Evolutionary conservation across 2,888 invertebrate genomes (phyloP).

Genomic region (Philhelius pedissequus): DNA sequence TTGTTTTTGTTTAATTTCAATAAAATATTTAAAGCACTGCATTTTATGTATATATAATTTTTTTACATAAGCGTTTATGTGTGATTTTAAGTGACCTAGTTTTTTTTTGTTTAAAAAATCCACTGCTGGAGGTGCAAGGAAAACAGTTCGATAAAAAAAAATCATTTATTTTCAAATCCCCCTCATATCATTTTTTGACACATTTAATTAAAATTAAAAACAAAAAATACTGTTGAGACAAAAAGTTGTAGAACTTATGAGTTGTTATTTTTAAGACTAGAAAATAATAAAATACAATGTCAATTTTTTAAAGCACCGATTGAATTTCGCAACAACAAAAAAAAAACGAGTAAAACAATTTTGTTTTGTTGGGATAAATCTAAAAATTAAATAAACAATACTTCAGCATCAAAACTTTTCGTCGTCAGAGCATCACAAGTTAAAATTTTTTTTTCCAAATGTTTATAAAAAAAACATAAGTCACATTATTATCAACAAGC

Average conservation of each 20-base stretch:
- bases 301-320: neutral
- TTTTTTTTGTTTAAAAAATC: neutral
- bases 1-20: constrained; percentile 27
- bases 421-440: neutral
- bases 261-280: neutral
- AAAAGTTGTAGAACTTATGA: neutral
- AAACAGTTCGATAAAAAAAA: neutral
- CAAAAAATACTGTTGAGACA: constrained; percentile 16
- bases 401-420: neutral
- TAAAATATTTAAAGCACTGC: constrained; percentile 65
- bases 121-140: neutral
- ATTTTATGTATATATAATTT: constrained; percentile 40
- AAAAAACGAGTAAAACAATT: neutral
- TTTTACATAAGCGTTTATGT: constrained; percentile 38
- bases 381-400: neutral
- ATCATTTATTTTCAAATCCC: neutral
- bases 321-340: neutral
- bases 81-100: constrained; percentile 43
- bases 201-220: neutral
- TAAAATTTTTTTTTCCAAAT: neutral
- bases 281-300: neutral
- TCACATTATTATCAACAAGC: constrained; percentile 49
- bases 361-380: neutral
- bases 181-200: neutral
- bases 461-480: constrained; percentile 10